Percentiles rank a stretch among this genome's conserved stretches.
Evolutionary conservation across 2,888 invertebrate species (phyloP).

Genomic region (Hemaris fuciformis): DNA sequence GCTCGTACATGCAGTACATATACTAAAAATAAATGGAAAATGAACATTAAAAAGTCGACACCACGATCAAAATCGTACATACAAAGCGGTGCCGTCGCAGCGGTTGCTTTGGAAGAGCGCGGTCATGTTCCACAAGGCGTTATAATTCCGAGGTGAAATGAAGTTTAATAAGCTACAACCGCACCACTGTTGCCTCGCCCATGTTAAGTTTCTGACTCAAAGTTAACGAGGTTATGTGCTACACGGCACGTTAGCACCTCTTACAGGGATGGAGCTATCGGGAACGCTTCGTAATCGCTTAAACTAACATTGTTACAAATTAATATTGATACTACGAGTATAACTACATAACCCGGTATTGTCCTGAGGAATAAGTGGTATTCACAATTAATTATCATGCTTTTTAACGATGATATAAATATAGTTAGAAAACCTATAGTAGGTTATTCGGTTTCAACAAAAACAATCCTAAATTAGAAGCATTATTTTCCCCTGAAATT

Average conservation of each 20-base stretch:
- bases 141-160: conserved; percentile 41
- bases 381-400: no score
- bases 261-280: conserved; percentile 35
- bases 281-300: conserved; percentile 38
- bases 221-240: conserved; percentile 51
- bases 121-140: conserved; percentile 17
- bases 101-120: background rate
- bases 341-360: background rate
- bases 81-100: background rate
- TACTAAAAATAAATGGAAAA: no score
- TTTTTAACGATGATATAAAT: no score
- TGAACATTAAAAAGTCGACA: no score
- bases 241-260: conserved; percentile 51
- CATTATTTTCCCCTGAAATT: conserved; percentile 11
- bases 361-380: background rate
- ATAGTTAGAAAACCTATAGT: no score
- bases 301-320: conserved; percentile 34
- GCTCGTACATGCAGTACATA: no score
- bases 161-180: conserved; percentile 67
- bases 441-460: background rate
- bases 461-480: background rate
- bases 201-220: conserved; percentile 36
- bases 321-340: conserved; percentile 16
- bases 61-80: background rate
- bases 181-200: conserved; percentile 43